Conservation (phyloP, 2,888 invertebrate genomes). For the Melinaea marsaeus region DNA sequence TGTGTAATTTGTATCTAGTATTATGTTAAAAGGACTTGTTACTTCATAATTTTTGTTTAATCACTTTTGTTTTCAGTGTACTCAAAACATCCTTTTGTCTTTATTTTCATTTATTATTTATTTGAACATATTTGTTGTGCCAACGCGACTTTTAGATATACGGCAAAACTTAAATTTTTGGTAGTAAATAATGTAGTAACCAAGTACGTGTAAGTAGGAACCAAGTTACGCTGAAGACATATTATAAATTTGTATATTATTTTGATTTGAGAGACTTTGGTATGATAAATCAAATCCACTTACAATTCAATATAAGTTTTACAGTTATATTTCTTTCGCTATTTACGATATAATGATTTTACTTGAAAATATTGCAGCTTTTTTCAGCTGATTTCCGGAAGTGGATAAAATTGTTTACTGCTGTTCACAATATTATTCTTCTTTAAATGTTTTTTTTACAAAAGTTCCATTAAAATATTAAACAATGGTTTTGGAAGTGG, state of each 20-base stretch:
- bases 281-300: constrained; percentile 51
- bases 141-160: background rate
- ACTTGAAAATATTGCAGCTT: constrained; percentile 63
- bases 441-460: constrained; percentile 60
- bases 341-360: constrained; percentile 62
- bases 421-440: constrained; percentile 64
- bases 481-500: constrained; percentile 59
- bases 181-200: constrained; percentile 48
- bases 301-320: constrained; percentile 48
- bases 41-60: constrained; percentile 14
- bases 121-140: too few species aligned
- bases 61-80: background rate
- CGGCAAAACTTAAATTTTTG: background rate
- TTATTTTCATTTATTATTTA: too few species aligned
- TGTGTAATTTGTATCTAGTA: too few species aligned
- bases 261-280: constrained; percentile 63
- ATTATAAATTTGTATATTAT: constrained; percentile 60
- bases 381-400: constrained; percentile 57
- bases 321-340: constrained; percentile 50
- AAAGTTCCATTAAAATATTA: constrained; percentile 58
- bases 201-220: constrained; percentile 37
- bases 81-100: background rate
- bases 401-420: constrained; percentile 68
- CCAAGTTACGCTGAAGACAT: constrained; percentile 37
- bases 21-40: background rate